These are phyloP conservation scores for Artibeus lituratus DNA, from an alignment of 2,797 vertebrate genomes.

Conservation along the genomic window DNA sequence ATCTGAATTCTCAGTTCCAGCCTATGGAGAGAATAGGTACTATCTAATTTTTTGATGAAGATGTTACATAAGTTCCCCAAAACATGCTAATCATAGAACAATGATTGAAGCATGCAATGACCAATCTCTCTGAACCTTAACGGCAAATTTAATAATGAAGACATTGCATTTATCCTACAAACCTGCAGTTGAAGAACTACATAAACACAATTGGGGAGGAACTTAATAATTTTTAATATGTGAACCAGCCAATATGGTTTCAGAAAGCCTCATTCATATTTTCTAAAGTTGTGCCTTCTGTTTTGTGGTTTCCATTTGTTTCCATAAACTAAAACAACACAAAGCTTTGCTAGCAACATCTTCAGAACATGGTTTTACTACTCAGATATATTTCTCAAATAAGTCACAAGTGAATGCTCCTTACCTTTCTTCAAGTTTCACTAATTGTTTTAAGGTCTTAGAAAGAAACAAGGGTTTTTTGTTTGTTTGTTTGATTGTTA, in stretches of 20 bases:
- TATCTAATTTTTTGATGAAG: slow-evolving; percentile 16
- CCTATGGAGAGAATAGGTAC: background rate
- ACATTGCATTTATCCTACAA: background rate
- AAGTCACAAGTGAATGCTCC: background rate
- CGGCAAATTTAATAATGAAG: background rate
- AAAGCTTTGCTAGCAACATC: background rate
- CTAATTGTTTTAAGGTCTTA: background rate
- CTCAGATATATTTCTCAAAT: background rate
- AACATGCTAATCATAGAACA: background rate
- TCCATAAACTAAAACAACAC: background rate
- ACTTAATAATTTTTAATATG: background rate
- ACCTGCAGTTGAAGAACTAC: background rate
- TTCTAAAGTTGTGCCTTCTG: background rate
- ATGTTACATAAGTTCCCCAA: background rate
- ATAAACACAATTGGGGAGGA: background rate
- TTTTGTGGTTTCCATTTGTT: background rate
- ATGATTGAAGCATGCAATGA: background rate
- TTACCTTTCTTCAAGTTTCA: background rate
- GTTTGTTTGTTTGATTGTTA: background rate
- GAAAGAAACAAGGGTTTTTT: background rate
- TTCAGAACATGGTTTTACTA: background rate
- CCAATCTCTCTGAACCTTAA: background rate
- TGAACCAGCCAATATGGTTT: background rate
- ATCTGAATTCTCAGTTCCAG: background rate
- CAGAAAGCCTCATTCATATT: background rate